Base-by-base conservation (phyloP, 2,113 vertebrate genomes). In the Promerops cafer region DNA sequence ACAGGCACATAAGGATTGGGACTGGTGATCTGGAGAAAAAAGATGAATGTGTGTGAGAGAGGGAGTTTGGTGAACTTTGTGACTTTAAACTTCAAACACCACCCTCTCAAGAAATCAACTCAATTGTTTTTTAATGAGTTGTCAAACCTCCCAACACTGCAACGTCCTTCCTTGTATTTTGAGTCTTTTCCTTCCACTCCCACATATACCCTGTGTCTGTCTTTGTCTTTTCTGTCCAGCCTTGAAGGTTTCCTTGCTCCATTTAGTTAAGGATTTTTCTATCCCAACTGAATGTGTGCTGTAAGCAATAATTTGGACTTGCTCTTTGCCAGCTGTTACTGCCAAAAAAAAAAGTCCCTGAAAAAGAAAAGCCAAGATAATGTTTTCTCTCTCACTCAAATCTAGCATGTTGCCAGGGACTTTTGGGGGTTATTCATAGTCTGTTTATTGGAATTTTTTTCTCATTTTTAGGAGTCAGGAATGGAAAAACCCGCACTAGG, bases 121-220 rank as follows among this genome's bases (percentile, higher is more conserved):
- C 92, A 71, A 90, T 94, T 97, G 90, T 96, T 95, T 94, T 83
- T 89, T 96, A 90, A 90, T 83, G 90, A 94, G 79, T 93, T 90
- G 54, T 81, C 72, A 91, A 88, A 70, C 56, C 75, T 96, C 83
- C 88, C 65, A 94, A 40, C 60, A 27, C 64, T 81, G 79, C 79
- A 75, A 63, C 33, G 92, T 96, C 93, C 93, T 95, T 96, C 94
- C 94, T 96, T 90, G 90, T 90, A 95, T 94, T 96, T 94, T 94
- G 59, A 89, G 83, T 90, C 93, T 78, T 83, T 97, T 96, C 95
- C 96, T 96, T 96, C 90, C 92, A 91, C 94, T 94, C 93, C 95
- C 72, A 70, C 83, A 74, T 74, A 37, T 50, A 81, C 90, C 72
- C 85, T 2, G 21, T 59, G 79, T 87, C 68, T 74, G 52, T 92